Evolutionary conservation across 2,888 invertebrate genomes (phyloP).

Genomic region (Xylota segnis): DNA sequence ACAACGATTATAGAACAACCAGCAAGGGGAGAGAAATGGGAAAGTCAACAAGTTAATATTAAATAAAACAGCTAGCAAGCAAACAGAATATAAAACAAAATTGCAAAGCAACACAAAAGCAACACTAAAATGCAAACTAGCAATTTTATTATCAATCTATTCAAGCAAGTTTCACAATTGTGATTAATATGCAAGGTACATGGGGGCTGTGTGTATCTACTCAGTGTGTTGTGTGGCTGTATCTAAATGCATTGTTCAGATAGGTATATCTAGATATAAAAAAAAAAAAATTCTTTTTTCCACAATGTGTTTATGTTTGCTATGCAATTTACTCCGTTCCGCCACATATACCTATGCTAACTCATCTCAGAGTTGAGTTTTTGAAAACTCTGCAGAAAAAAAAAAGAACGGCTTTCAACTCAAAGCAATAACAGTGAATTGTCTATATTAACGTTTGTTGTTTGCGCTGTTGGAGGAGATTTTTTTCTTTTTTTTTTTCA

Average conservation of each 20-base stretch:
- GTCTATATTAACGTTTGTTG: constrained; percentile 70
- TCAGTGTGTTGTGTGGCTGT: constrained; percentile 20
- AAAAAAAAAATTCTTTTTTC: constrained; percentile 34
- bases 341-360: constrained; percentile 65
- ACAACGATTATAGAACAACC: constrained; percentile 11
- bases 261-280: constrained; percentile 23
- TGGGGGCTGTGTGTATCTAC: constrained; percentile 58
- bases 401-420: constrained; percentile 48
- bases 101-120: constrained; percentile 66
- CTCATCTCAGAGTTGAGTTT: constrained; percentile 52
- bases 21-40: constrained; percentile 15
- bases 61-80: constrained; percentile 43
- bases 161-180: constrained; percentile 76
- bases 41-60: constrained; percentile 66
- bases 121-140: constrained; percentile 74
- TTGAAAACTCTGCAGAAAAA: constrained; percentile 21
- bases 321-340: constrained; percentile 75
- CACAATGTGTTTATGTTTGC: constrained; percentile 63
- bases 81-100: constrained; percentile 71
- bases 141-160: constrained; percentile 77
- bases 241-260: constrained; percentile 74
- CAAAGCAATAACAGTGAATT: constrained; percentile 71
- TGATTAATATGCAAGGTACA: constrained; percentile 77
- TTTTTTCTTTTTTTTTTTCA: constrained; percentile 25
- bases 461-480: constrained; percentile 58